A percentile compares a stretch with the other conserved stretches of the same genome.
Evolutionary conservation across 2,888 invertebrate species (phyloP).

Genomic region (Hetaerina titia): DNA sequence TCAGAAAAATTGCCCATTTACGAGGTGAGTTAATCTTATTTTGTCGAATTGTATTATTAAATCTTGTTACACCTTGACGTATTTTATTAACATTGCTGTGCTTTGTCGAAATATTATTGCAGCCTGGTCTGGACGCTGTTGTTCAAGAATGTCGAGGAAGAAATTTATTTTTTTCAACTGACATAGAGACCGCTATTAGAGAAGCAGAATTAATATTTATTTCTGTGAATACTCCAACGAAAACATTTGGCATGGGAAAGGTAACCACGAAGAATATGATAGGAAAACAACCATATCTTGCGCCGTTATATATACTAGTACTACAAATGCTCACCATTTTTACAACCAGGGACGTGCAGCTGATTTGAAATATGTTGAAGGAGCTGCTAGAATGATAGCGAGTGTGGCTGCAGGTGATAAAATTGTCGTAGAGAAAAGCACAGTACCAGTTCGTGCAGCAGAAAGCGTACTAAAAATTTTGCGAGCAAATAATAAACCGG

Average conservation of each 20-base stretch:
- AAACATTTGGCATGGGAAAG: conserved; percentile 97
- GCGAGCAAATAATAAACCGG: conserved; percentile 94
- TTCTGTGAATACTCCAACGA: conserved; percentile 99
- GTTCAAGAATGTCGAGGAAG: conserved; percentile 91
- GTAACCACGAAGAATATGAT: conserved; percentile 75
- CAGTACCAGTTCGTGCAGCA: conserved; percentile 98
- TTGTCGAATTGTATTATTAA: neutral
- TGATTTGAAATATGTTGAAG: conserved; percentile 97
- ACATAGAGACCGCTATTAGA: conserved; percentile 90
- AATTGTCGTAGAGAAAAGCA: conserved; percentile 99
- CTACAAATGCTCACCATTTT: neutral
- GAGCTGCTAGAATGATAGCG: conserved; percentile 97
- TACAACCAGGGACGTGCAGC: conserved; percentile 91
- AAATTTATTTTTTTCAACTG: conserved; percentile 97
- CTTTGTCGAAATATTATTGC: conserved; percentile 73
- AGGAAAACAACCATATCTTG: neutral
- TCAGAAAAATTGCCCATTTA: conserved; percentile 98
- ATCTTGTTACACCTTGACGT: neutral
- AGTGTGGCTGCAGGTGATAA: conserved; percentile 91
- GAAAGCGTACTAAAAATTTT: conserved; percentile 97
- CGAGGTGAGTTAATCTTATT: conserved; percentile 82
- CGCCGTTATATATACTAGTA: neutral
- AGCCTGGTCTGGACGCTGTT: conserved; percentile 96
- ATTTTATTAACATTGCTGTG: neutral
- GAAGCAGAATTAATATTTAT: conserved; percentile 99